Evolutionary conservation across 2,797 vertebrate genomes (phyloP).

Genomic region (Helicolenus hilgendorfi): DNA sequence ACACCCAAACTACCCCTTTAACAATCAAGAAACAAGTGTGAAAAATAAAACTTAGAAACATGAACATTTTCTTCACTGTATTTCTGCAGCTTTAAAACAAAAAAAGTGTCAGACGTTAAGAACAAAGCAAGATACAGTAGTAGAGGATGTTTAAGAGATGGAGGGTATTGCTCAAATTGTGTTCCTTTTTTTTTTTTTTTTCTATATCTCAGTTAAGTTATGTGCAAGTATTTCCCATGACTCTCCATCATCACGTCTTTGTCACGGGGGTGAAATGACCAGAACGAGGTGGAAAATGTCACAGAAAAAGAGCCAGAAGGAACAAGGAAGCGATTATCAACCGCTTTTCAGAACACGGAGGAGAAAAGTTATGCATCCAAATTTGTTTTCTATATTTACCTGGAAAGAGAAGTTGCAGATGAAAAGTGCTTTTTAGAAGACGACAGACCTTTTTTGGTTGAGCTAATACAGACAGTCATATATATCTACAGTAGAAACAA

Average conservation of each 20-base stretch:
- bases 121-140: slow-evolving; percentile 18
- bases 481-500: slow-evolving; percentile 85
- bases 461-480: slow-evolving; percentile 77
- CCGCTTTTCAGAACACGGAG: slow-evolving; percentile 1
- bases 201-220: slow-evolving; percentile 32
- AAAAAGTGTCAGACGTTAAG: slow-evolving; percentile 5
- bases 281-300: slow-evolving; percentile 25
- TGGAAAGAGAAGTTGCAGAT: slow-evolving; percentile 56
- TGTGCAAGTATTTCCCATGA: slow-evolving; percentile 66
- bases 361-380: slow-evolving; percentile 36
- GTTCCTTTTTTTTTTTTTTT: slow-evolving; percentile 31
- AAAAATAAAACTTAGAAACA: slow-evolving; percentile 17
- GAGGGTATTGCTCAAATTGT: slow-evolving; percentile 56
- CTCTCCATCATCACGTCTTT: slow-evolving; percentile 63
- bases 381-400: slow-evolving; percentile 42
- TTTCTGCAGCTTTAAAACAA: slow-evolving; percentile 42
- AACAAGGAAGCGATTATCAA: slow-evolving; percentile 49
- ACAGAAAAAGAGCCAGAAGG: slow-evolving; percentile 16
- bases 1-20: background rate
- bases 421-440: slow-evolving; percentile 79
- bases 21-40: background rate
- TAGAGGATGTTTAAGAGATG: slow-evolving; percentile 1
- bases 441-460: slow-evolving; percentile 77
- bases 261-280: slow-evolving; percentile 25
- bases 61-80: slow-evolving; percentile 36